Percentiles rank a stretch among this genome's conserved stretches.
Conservation (phyloP, 2,113 vertebrate genomes). For the Centrocercus urophasianus region DNA sequence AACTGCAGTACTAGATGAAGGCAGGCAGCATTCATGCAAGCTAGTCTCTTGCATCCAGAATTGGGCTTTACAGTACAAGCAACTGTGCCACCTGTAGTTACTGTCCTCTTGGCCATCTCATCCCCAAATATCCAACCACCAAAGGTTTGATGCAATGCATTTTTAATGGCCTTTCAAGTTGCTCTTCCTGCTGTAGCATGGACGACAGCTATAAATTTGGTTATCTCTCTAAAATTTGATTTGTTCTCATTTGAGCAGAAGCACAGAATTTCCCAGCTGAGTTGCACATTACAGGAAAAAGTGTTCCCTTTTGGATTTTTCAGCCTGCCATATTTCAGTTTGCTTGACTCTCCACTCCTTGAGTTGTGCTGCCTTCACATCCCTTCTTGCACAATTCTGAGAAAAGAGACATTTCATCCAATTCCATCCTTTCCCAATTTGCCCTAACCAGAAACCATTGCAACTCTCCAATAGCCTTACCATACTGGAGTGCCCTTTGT, state of each 20-base stretch:
- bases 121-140: neutral
- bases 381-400: neutral
- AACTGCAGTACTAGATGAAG: neutral
- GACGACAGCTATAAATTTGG: constrained; percentile 57
- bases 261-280: constrained; percentile 65
- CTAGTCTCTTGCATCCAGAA: neutral
- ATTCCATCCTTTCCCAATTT: constrained; percentile 31
- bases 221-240: constrained; percentile 66
- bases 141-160: neutral
- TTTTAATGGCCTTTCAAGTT: constrained; percentile 30
- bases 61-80: neutral
- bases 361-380: constrained; percentile 20
- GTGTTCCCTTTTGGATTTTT: constrained; percentile 67
- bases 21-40: neutral
- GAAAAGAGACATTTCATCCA: neutral
- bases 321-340: constrained; percentile 56
- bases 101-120: neutral
- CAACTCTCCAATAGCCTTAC: neutral
- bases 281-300: constrained; percentile 51
- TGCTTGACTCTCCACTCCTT: constrained; percentile 9
- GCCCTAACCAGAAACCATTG: neutral
- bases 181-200: constrained; percentile 43
- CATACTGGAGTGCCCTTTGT: neutral
- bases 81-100: neutral
- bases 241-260: constrained; percentile 59